These are phyloP conservation scores for Scaptomyza reducta DNA, from an alignment of 2,888 invertebrate genomes.

Conservation along the genomic window DNA sequence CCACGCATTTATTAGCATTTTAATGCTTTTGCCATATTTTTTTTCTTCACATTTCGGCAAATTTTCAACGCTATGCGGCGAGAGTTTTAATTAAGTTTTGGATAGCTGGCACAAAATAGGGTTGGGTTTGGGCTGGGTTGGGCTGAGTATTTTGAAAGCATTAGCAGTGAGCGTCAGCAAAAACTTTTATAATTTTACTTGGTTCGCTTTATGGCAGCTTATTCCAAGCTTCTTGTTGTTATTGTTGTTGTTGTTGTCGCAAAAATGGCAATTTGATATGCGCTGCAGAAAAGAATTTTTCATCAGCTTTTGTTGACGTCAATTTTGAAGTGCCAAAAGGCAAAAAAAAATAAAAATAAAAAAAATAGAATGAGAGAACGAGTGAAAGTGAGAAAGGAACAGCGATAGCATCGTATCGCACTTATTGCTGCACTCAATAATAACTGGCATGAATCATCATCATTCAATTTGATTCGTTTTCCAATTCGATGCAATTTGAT, in stretches of 20 bases:
- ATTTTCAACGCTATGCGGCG: constrained; percentile 38
- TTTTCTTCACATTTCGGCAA: constrained; percentile 55
- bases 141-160: constrained; percentile 7
- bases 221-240: constrained; percentile 5
- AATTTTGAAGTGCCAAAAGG: constrained; percentile 15
- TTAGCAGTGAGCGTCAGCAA: constrained; percentile 21
- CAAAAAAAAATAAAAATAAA: neutral
- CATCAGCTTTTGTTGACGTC: constrained; percentile 28
- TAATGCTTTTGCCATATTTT: constrained; percentile 47
- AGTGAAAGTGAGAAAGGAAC: neutral
- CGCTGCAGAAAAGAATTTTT: constrained; percentile 37
- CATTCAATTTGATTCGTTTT: constrained; percentile 21
- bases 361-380: neutral
- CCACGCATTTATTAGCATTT: constrained; percentile 74
- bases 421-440: constrained; percentile 24
- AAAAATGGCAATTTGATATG: constrained; percentile 60
- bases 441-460: constrained; percentile 31
- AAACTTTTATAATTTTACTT: constrained; percentile 64
- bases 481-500: constrained; percentile 22
- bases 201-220: constrained; percentile 41
- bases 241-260: constrained; percentile 11
- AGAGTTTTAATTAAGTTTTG: constrained; percentile 70
- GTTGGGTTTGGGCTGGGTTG: neutral
- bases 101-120: constrained; percentile 4
- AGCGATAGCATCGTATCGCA: constrained; percentile 2